Evolutionary conservation across 2,888 invertebrate species (phyloP).

Genomic region (Serrognathus titanus): DNA sequence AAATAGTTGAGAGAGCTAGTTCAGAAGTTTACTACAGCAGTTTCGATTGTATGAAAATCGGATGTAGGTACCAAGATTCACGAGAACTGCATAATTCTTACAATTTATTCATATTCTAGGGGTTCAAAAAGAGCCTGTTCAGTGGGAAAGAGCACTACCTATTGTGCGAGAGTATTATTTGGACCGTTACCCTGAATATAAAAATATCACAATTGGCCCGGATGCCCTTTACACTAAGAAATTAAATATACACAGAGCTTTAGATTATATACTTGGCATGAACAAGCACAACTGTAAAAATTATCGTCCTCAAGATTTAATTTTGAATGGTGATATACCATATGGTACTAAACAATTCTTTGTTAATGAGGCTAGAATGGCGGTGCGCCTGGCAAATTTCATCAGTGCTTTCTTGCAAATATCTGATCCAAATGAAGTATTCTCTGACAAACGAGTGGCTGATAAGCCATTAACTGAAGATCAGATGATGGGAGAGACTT

Average conservation of each 20-base stretch:
- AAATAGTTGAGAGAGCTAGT: constrained; percentile 90
- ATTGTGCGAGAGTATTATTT: constrained; percentile 70
- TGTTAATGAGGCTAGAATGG: constrained; percentile 94
- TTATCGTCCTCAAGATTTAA: constrained; percentile 63
- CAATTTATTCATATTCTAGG: constrained; percentile 52
- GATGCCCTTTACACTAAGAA: constrained; percentile 62
- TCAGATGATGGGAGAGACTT: constrained; percentile 93
- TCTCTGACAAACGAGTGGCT: constrained; percentile 83
- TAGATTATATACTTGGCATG: constrained; percentile 75
- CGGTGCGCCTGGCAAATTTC: constrained; percentile 92
- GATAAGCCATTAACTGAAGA: constrained; percentile 89
- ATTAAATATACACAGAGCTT: constrained; percentile 71
- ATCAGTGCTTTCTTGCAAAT: constrained; percentile 92
- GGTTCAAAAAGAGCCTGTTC: constrained; percentile 80
- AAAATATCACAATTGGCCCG: constrained; percentile 65
- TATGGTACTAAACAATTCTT: constrained; percentile 86
- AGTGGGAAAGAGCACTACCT: constrained; percentile 73
- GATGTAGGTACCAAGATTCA: constrained; percentile 62
- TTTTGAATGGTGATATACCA: constrained; percentile 81
- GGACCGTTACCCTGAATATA: constrained; percentile 72
- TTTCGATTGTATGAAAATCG: constrained; percentile 87
- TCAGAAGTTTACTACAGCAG: constrained; percentile 89
- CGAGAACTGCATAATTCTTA: background rate
- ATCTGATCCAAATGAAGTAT: constrained; percentile 85
- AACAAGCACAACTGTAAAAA: constrained; percentile 53